Evolutionary conservation across 2,797 vertebrate species (phyloP).

Genomic region (Gymnodraco acuticeps): DNA sequence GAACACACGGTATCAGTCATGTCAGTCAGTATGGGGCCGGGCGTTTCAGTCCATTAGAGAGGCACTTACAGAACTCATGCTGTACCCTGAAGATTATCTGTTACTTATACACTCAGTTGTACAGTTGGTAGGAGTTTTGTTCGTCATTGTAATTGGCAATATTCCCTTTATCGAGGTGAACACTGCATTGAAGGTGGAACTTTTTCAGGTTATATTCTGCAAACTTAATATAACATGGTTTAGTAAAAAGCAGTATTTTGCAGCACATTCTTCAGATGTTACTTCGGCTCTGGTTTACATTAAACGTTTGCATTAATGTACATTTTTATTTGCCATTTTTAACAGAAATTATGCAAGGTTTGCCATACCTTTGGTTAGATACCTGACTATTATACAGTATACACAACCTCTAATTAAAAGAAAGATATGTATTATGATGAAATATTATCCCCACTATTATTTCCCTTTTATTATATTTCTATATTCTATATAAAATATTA

Average conservation of each 20-base stretch:
- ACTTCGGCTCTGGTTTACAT: neutral
- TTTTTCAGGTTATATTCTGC: neutral
- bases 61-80: conserved; percentile 33
- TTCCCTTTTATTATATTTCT: neutral
- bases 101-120: conserved; percentile 1
- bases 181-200: neutral
- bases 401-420: neutral
- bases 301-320: neutral
- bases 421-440: neutral
- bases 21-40: conserved; percentile 38
- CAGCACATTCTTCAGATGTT: neutral
- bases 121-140: conserved; percentile 10
- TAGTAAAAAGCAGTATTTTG: neutral
- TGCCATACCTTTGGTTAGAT: neutral
- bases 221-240: neutral
- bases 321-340: neutral
- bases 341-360: neutral
- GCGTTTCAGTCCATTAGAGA: conserved; percentile 47
- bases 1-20: conserved; percentile 44
- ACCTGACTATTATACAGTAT: neutral
- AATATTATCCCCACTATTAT: neutral
- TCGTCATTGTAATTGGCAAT: neutral
- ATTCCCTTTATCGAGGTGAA: neutral
- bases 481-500: neutral
- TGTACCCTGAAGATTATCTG: conserved; percentile 27